Percentiles rank a stretch among this genome's conserved stretches.
Conservation (phyloP, 2,113 vertebrate genomes). For the Anarhynchus alexandrinus region DNA sequence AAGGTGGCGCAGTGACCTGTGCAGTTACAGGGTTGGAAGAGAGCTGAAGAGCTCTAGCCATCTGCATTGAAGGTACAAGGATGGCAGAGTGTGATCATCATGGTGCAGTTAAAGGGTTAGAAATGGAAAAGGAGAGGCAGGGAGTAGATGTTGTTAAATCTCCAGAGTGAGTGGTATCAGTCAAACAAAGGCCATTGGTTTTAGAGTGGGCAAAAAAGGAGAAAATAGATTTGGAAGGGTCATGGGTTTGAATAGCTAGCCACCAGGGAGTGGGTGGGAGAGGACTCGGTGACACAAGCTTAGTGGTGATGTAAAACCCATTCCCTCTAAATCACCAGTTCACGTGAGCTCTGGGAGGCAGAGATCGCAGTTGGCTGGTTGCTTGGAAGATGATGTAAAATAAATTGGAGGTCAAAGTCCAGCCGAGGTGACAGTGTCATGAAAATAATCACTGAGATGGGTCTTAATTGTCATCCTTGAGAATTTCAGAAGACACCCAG, state of each 20-base stretch:
- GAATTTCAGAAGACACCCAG: neutral
- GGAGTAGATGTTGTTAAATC: neutral
- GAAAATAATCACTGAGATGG: neutral
- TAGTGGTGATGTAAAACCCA: neutral
- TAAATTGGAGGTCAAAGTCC: slow-evolving; percentile 1
- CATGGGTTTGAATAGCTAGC: neutral
- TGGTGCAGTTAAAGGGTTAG: neutral
- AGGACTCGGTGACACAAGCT: neutral
- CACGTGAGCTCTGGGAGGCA: neutral
- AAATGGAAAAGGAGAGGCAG: neutral
- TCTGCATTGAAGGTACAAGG: neutral
- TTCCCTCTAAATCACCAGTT: neutral
- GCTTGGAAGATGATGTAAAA: neutral
- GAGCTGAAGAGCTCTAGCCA: neutral
- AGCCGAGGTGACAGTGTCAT: neutral
- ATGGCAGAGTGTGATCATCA: fast-evolving
- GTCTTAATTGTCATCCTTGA: slow-evolving; percentile 12
- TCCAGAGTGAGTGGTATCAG: neutral
- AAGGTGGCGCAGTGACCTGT: neutral
- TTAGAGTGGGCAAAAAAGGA: neutral
- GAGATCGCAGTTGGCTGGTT: neutral
- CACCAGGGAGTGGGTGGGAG: neutral
- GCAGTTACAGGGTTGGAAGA: neutral
- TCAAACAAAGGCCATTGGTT: neutral
- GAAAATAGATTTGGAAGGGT: neutral